Evolutionary conservation across 2,113 vertebrate species (phyloP).

Genomic region (Stictonetta naevosa): DNA sequence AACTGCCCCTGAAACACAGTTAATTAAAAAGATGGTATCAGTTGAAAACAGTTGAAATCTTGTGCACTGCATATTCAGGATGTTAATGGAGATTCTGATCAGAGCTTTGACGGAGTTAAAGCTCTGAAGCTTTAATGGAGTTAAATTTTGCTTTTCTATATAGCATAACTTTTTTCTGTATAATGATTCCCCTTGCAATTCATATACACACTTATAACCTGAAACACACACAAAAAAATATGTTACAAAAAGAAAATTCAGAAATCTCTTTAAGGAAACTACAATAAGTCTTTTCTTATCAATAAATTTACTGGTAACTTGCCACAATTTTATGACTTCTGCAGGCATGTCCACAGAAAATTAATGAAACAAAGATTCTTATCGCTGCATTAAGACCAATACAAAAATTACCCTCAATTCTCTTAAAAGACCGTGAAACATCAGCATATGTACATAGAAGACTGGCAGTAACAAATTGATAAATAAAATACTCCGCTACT

Average conservation of each 20-base stretch:
- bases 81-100: neutral
- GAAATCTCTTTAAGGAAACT: neutral
- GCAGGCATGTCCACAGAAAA: neutral
- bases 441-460: neutral
- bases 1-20: slow-evolving; percentile 85
- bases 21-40: neutral
- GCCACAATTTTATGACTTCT: neutral
- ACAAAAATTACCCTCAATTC: neutral
- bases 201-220: neutral
- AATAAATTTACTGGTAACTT: neutral
- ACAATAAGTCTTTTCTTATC: neutral
- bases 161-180: neutral
- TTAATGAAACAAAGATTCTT: neutral
- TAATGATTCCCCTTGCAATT: neutral
- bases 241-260: neutral
- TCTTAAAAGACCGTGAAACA: neutral
- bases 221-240: neutral
- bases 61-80: accelerated
- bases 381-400: neutral
- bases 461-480: neutral
- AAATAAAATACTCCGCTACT: neutral
- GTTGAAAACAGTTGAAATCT: neutral
- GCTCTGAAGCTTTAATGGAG: too few relatives aligned
- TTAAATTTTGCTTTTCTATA: neutral
- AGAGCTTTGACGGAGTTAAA: neutral